phyloP scores from a whole-genome alignment of 2,888 invertebrate species.

The Plebejus argus region DNA sequence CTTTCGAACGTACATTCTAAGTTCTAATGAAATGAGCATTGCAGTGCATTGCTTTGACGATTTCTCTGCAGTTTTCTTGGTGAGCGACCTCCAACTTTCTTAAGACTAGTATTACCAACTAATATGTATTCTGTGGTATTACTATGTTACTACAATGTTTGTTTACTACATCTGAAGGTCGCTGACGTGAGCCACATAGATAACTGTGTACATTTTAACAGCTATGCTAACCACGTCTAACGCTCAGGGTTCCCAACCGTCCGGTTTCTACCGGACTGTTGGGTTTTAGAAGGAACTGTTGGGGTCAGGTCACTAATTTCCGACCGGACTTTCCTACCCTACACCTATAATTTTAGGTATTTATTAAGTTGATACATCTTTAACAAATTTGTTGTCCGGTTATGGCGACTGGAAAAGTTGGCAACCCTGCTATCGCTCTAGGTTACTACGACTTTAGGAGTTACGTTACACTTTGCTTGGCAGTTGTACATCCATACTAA shows the following conservation, averaged over 20 bases:
- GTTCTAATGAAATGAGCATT: background rate
- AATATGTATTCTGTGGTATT: background rate
- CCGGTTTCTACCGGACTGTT: no score
- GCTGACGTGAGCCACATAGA: background rate
- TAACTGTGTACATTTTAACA: background rate
- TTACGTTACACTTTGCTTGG: no score
- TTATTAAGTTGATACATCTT: no score
- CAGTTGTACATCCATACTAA: background rate
- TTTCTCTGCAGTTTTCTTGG: conserved; percentile 10
- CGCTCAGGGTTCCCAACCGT: background rate
- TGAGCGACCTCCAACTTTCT: background rate
- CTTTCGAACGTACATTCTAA: no score
- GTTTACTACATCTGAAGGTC: background rate
- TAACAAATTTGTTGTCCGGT: no score
- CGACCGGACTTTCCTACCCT: no score
- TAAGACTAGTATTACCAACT: background rate
- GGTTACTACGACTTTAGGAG: no score
- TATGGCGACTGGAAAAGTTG: no score
- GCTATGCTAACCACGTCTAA: conserved; percentile 7
- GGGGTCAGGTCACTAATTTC: no score
- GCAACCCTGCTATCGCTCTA: no score
- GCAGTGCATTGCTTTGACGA: background rate
- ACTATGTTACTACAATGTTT: background rate
- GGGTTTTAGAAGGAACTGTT: no score
- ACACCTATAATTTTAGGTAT: no score